phyloP scores from a whole-genome alignment of 2,888 invertebrate genomes.

The Morpho deidamia region DNA sequence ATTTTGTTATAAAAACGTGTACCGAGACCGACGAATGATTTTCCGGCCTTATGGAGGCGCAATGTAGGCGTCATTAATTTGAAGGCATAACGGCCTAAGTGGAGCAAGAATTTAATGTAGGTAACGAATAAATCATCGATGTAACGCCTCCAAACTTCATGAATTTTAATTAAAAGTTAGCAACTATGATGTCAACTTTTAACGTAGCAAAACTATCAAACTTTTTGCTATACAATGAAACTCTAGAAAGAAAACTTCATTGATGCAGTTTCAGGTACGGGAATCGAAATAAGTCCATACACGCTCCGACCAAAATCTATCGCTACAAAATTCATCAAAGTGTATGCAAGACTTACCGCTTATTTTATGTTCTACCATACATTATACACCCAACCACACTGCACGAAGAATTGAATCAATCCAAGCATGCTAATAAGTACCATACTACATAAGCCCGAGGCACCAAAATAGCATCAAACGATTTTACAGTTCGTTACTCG shows the following conservation, averaged over 20 bases:
- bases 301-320: slow-evolving; percentile 14
- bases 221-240: not conserved
- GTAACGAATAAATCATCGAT: not conserved
- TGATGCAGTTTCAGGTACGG: not conserved
- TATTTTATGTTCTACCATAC: slow-evolving; percentile 13
- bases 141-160: not conserved
- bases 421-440: slow-evolving; percentile 10
- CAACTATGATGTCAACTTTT: not conserved
- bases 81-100: too few relatives aligned
- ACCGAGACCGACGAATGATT: too few relatives aligned
- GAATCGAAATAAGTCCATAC: slow-evolving; percentile 7
- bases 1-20: too few relatives aligned
- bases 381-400: slow-evolving; percentile 38
- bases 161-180: not conserved
- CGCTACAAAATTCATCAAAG: slow-evolving; percentile 19
- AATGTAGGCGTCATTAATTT: too few relatives aligned
- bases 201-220: not conserved
- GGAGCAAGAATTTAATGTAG: not conserved
- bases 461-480: slow-evolving; percentile 16
- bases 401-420: slow-evolving; percentile 29
- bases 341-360: slow-evolving; percentile 15
- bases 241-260: not conserved
- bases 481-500: slow-evolving; percentile 19
- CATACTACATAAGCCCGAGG: slow-evolving; percentile 9
- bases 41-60: too few relatives aligned